Evolutionary conservation across 2,888 invertebrate species (phyloP), one percentile per base, ranked within the genome.

Genomic region (Eurois occulta): DNA sequence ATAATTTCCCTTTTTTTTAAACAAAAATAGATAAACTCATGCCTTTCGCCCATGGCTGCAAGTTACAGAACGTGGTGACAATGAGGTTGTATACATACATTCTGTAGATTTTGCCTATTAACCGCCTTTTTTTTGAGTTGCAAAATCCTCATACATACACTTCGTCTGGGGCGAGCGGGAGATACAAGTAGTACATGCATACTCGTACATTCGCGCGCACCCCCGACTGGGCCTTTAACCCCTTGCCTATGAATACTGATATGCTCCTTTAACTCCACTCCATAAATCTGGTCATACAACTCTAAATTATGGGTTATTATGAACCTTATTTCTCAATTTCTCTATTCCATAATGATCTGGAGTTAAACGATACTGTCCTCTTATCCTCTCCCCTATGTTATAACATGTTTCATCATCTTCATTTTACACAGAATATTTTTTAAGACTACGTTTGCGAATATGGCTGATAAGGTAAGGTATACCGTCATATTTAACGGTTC

Each of bases 401-500:
- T 18, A 35, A 58, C 35, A 41, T 35, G 32, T 46, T 65, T 55
- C 6, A 58, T 32, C 8, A 16, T 28, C 24, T 78, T 28, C 3
- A 65, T n/a, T 24, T 21, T 4, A 66, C 24, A 21, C 21, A 35
- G n/a, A 60, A 35, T 41, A n/a, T 24, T 28, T 43, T 28, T 11
- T 46, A 72, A 24, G 6, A 16, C 32, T 18, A 55, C n/a, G 0
- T 80, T 67, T 52, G 43, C 43, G 38, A 69, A 46, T 41, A 35
- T 70, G 41, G 13, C 48, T 38, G 43, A 78, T 75, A 72, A 66
- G 64, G 65, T 24, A 41, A 68, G 58, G 68, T 79, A 69, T 58
- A 75, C 74, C 74, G 64, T 76, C 70, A 73, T 70, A 48, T 81
- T 87, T 87, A 89, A 86, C 88, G 80, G 87, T 87, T 81, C 0